Percentiles rank a stretch among this genome's conserved stretches.
Conservation (phyloP, 2,113 vertebrate species). For the chimpanzee (Pan troglodytes) region NHGRI_mPanTro3-v2.1_pri NC_072407.2:48212001-48212500, state of each 20-base stretch:
- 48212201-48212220: background rate
- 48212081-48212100: background rate
- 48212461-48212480: background rate
- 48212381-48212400: background rate
- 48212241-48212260: background rate
- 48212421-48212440: background rate
- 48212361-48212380: background rate
- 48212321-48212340: background rate
- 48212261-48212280: background rate
- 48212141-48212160: background rate
- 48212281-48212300: background rate
- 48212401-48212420: background rate
- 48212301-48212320: background rate
- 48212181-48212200: background rate
- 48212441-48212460: background rate
- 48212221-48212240: background rate
- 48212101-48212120: fast-evolving
- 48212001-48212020: background rate
- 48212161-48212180: background rate
- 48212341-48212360: background rate
- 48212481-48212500: fast-evolving
- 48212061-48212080: background rate
- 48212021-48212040: background rate
- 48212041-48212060: too few species aligned
- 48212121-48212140: background rate